Percentiles rank a stretch among this genome's conserved stretches.
phyloP scores from a whole-genome alignment of 2,797 vertebrate species.

The Ceyx erithaca region DNA sequence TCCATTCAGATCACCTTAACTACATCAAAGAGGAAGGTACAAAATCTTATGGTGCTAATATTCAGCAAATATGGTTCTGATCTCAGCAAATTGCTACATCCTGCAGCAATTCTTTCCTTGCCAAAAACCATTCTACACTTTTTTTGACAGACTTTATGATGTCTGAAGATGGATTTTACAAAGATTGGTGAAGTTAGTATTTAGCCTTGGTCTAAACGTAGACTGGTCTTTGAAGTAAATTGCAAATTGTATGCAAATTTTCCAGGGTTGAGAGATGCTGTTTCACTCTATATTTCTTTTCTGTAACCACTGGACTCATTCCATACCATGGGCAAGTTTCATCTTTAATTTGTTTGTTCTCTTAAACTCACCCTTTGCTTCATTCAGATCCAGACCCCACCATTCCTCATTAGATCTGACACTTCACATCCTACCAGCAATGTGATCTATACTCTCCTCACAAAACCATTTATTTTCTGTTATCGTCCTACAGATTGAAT shows the following conservation, averaged over 20 bases:
- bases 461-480: background rate
- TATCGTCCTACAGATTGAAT: background rate
- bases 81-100: background rate
- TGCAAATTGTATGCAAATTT: background rate
- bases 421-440: background rate
- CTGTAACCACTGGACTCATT: background rate
- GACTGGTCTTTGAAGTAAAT: background rate
- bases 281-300: background rate
- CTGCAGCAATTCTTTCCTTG: background rate
- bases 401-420: background rate
- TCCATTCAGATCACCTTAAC: background rate
- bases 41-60: background rate
- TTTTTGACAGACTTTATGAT: background rate
- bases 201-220: background rate
- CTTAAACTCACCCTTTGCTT: background rate
- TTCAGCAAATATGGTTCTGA: background rate
- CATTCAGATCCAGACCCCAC: background rate
- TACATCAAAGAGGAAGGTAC: background rate
- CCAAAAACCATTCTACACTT: background rate
- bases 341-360: background rate
- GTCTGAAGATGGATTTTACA: background rate
- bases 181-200: background rate
- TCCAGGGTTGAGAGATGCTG: background rate
- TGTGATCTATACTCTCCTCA: background rate
- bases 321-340: background rate